phyloP scores from a whole-genome alignment of 2,797 vertebrate genomes.

The Eutrigla gurnardus region DNA sequence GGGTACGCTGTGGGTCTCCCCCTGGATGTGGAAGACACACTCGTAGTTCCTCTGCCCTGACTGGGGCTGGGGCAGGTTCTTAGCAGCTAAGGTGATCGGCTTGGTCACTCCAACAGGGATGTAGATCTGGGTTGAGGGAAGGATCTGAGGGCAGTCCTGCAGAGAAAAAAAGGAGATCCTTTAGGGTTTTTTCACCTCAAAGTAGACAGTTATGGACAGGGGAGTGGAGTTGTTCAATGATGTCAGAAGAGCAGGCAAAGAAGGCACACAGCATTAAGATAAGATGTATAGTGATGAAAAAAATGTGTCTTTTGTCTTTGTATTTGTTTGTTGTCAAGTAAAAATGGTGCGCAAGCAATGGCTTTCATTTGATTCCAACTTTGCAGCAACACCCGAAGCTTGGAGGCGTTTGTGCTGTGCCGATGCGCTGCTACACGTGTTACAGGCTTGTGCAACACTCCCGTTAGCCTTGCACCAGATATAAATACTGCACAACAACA shows the following conservation, averaged over 20 bases:
- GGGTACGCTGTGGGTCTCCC: constrained; percentile 88
- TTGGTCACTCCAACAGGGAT: constrained; percentile 96
- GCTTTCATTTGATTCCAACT: constrained; percentile 48
- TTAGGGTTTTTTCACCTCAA: constrained; percentile 1
- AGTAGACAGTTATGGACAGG: constrained; percentile 9
- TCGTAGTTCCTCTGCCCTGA: constrained; percentile 97
- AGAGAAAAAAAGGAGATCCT: constrained; percentile 5
- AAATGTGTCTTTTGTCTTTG: background rate
- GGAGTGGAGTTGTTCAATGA: background rate
- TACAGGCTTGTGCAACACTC: constrained; percentile 47
- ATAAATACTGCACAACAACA: constrained; percentile 33
- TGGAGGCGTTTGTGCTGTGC: constrained; percentile 19
- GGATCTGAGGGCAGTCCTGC: constrained; percentile 97
- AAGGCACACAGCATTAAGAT: constrained; percentile 20
- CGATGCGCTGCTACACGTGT: constrained; percentile 34
- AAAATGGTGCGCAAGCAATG: background rate
- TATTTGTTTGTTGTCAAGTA: constrained; percentile 34
- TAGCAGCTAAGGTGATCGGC: constrained; percentile 94
- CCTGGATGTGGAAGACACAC: constrained; percentile 96
- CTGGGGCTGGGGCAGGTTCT: constrained; percentile 96
- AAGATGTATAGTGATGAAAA: constrained; percentile 45
- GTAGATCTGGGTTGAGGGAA: constrained; percentile 96
- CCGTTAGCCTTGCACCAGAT: constrained; percentile 51
- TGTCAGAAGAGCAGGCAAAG: constrained; percentile 34
- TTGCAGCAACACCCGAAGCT: constrained; percentile 13